Evolutionary conservation across 2,797 vertebrate species (phyloP), one percentile per base, ranked within the genome.

Genomic region (Huso huso): DNA sequence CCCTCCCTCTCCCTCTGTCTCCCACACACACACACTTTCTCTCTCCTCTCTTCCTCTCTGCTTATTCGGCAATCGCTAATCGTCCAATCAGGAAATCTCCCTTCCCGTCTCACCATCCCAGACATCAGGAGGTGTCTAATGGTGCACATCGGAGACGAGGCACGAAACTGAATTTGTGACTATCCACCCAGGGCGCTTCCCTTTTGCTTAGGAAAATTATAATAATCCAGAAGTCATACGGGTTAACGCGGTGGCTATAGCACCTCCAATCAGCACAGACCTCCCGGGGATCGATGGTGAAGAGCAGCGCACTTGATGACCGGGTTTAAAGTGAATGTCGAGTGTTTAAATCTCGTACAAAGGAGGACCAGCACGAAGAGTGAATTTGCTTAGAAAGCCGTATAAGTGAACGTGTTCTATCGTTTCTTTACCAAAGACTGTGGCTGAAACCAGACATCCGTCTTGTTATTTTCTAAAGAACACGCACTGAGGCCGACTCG

Each of bases 211-310:
- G 8, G 37, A 70, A 66, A 64, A 58, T 66, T 65, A 65, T 64
- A 76, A 72, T 79, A 77, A 78, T 74, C 79, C 73, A 83, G 74
- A 79, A 87, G 83, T 83, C 82, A 85, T 75, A 75, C 76, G 72
- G 68, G 66, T 61, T 69, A 69, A 72, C 70, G 71, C 76, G 63
- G 68, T 68, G 59, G 64, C 75, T 62, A 67, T 71, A 71, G 74
- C 71, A 13, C 49, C 11, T 12, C 81, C 84, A 87, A 87, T 87
- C 84, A 83, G 82, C 79, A 82, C 80, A 84, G 80, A 78, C 67
- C 76, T 80, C 76, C 75, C 0, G 3, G 79, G 69, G 69, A 73
- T 72, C 82, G 66, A 80, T 73, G 73, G 67, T 62, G 69, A 61
- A 75, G 74, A 55, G 64, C 67, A 61, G 51, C 51, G 4, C 23